Percentiles rank a stretch among this genome's conserved stretches.
These are phyloP conservation scores for Rhinophrynus dorsalis DNA, from an alignment of 2,797 vertebrate genomes.

Conservation along the genomic window DNA sequence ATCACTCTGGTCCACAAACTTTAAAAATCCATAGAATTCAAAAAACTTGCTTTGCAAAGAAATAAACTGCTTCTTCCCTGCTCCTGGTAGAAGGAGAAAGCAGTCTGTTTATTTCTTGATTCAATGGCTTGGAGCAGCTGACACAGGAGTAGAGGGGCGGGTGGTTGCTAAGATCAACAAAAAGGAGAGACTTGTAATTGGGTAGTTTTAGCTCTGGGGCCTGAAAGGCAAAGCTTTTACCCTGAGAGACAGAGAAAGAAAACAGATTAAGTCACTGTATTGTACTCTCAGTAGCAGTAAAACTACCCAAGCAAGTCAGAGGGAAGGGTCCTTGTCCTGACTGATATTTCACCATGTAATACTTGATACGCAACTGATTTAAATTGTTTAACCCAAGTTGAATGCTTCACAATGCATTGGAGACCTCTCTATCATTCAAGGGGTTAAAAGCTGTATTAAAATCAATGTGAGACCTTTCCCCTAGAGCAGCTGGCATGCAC, in stretches of 20 bases:
- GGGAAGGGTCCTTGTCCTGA: not conserved
- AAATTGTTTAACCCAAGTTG: too few relatives aligned
- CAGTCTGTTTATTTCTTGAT: slow-evolving; percentile 44
- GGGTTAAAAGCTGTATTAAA: too few relatives aligned
- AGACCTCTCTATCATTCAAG: too few relatives aligned
- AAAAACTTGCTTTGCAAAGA: not conserved
- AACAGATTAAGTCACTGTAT: slow-evolving; percentile 40
- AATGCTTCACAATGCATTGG: too few relatives aligned
- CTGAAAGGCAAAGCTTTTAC: slow-evolving; percentile 40
- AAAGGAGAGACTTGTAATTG: slow-evolving; percentile 52
- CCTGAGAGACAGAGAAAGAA: slow-evolving; percentile 41
- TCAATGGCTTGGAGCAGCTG: slow-evolving; percentile 44
- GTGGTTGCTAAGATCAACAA: slow-evolving; percentile 73
- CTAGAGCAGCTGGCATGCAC: too few relatives aligned
- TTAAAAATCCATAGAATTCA: not conserved
- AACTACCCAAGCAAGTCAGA: not conserved
- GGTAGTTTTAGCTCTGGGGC: slow-evolving; percentile 43
- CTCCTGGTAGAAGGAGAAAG: slow-evolving; percentile 34
- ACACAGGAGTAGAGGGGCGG: slow-evolving; percentile 30
- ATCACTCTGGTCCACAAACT: not conserved
- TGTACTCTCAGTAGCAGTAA: slow-evolving; percentile 13
- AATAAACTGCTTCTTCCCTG: slow-evolving; percentile 4
- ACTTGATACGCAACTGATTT: not conserved
- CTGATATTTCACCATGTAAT: not conserved
- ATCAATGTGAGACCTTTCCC: too few relatives aligned